phyloP scores from a whole-genome alignment of 1,140 invertebrate species.

The Hylaeus anthracinus region DNA sequence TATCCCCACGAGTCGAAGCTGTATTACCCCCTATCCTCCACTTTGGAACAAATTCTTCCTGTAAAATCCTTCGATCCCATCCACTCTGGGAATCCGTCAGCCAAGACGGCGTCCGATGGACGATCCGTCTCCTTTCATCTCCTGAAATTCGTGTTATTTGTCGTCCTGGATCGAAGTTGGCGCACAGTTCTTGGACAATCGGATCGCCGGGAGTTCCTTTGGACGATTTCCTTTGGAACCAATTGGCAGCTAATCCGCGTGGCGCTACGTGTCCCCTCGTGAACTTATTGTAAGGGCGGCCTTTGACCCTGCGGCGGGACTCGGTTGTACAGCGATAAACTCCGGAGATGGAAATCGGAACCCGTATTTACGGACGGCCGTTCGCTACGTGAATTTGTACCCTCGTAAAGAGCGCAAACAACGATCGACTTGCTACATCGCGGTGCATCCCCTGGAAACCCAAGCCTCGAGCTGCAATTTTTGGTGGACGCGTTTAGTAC shows the following conservation, averaged over 20 bases:
- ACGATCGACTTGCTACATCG: neutral
- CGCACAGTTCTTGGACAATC: slow-evolving; percentile 9
- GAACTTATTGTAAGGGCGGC: slow-evolving; percentile 46
- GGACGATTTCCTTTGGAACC: slow-evolving; percentile 41
- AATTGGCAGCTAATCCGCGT: slow-evolving; percentile 40
- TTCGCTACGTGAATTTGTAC: slow-evolving; percentile 18
- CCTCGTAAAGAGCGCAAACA: slow-evolving; percentile 7
- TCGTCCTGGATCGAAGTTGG: neutral
- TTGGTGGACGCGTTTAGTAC: too few species aligned
- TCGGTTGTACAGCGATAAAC: slow-evolving; percentile 30
- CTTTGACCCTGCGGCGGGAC: slow-evolving; percentile 30
- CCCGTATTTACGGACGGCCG: slow-evolving; percentile 32
- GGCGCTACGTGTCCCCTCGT: neutral
- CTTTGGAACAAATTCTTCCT: neutral
- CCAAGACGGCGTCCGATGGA: neutral
- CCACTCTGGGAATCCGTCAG: neutral
- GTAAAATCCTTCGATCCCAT: neutral
- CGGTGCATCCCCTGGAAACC: too few species aligned
- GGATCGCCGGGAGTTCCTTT: slow-evolving; percentile 2
- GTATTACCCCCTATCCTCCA: too few species aligned
- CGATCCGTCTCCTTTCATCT: slow-evolving; percentile 21
- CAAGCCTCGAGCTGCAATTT: too few species aligned
- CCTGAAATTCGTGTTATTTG: slow-evolving; percentile 29
- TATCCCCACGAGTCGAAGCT: too few species aligned
- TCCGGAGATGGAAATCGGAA: slow-evolving; percentile 45